These are phyloP conservation scores for Creontiades dilutus DNA, from an alignment of 2,888 invertebrate species.

Conservation along the genomic window DNA sequence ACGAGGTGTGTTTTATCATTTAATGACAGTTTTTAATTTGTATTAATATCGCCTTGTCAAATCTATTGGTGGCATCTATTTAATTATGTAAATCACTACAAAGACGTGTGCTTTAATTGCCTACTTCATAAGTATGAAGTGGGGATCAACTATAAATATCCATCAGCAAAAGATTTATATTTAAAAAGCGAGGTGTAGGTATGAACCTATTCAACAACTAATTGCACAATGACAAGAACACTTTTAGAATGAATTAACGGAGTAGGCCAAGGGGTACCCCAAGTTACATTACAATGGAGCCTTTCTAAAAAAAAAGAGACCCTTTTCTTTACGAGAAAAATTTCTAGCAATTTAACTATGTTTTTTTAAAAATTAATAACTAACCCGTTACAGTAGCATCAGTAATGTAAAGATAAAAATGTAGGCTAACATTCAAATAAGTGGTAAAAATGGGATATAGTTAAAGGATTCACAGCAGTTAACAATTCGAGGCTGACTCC, in stretches of 20 bases:
- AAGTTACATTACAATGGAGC: conserved; percentile 12
- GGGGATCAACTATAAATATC: no score
- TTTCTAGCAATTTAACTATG: conserved; percentile 55
- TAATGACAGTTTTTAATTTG: no score
- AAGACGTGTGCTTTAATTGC: no score
- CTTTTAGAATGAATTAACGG: no score
- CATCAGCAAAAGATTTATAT: no score
- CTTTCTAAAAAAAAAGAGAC: background rate
- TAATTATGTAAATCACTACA: no score
- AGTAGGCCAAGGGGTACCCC: background rate
- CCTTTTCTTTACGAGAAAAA: conserved; percentile 16
- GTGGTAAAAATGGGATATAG: conserved; percentile 45
- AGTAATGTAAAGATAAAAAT: conserved; percentile 35
- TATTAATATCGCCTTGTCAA: background rate
- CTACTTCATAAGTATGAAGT: no score
- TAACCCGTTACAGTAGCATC: conserved; percentile 53
- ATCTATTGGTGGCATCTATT: background rate
- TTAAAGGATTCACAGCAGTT: conserved; percentile 56
- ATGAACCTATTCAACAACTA: no score
- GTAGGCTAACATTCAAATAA: conserved; percentile 41
- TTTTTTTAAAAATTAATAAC: conserved; percentile 58
- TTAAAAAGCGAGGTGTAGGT: no score
- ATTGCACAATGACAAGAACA: no score
- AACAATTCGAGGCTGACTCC: conserved; percentile 36
- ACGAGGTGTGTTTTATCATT: no score